Evolutionary conservation across 2,797 vertebrate genomes (phyloP).

Genomic region (Rhinella marina): DNA sequence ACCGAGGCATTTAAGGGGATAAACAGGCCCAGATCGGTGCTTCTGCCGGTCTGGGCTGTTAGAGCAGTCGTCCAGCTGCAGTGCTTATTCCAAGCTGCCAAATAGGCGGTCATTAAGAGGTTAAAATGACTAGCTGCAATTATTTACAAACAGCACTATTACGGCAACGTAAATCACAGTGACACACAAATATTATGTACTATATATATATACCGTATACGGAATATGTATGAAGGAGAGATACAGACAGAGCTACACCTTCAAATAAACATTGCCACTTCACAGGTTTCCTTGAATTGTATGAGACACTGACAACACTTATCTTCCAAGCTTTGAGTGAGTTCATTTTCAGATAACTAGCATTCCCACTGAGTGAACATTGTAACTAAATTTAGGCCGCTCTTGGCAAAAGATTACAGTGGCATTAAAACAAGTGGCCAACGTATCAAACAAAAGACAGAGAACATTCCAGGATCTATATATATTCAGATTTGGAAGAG

Average conservation of each 20-base stretch:
- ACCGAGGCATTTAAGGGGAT: too few relatives aligned
- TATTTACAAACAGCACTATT: too few relatives aligned
- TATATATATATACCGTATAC: neutral
- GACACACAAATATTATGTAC: neutral
- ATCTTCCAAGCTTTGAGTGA: slow-evolving; percentile 70
- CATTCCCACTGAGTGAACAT: slow-evolving; percentile 79
- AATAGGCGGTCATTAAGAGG: too few relatives aligned
- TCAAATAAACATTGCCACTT: neutral
- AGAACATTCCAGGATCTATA: slow-evolving; percentile 47
- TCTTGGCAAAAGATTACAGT: slow-evolving; percentile 71
- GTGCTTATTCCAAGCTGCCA: too few relatives aligned
- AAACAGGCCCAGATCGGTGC: too few relatives aligned
- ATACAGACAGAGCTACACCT: neutral
- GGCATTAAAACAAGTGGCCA: slow-evolving; percentile 55
- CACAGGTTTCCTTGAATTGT: slow-evolving; percentile 58
- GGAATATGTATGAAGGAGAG: too few relatives aligned
- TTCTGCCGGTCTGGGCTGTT: too few relatives aligned
- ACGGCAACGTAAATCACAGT: too few relatives aligned
- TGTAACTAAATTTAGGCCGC: slow-evolving; percentile 81
- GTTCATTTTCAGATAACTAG: slow-evolving; percentile 68
- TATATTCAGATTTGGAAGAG: slow-evolving; percentile 15
- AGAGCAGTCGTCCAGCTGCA: too few relatives aligned
- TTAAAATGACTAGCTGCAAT: too few relatives aligned
- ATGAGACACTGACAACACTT: slow-evolving; percentile 67
- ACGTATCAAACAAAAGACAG: slow-evolving; percentile 55